These are phyloP conservation scores for Meandrina meandrites DNA, from an alignment of 92 coral and sea anemone genomes.

Conservation along the genomic window DNA sequence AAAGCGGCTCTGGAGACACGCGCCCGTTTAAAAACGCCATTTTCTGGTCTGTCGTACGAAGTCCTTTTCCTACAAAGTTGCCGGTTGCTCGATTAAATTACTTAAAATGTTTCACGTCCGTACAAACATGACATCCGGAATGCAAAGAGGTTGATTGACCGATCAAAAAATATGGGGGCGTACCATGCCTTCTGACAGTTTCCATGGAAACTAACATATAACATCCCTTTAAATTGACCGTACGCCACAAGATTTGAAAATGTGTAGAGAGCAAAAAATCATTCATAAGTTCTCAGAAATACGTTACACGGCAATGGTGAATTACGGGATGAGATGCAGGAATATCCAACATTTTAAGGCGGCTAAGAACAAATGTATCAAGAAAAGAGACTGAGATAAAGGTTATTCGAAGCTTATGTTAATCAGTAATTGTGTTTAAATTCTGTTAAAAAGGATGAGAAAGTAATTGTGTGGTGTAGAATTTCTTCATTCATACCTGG, in stretches of 20 bases:
- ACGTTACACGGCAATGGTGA: neutral
- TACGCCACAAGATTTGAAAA: neutral
- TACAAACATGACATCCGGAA: constrained; percentile 5
- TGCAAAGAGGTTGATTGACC: neutral
- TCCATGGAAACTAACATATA: neutral
- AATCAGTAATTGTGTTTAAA: neutral
- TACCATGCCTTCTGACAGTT: neutral
- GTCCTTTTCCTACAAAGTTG: neutral
- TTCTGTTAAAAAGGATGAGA: neutral
- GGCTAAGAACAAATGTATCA: neutral
- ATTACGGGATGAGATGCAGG: neutral
- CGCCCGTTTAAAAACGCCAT: constrained; percentile 26
- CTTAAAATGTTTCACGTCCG: neutral
- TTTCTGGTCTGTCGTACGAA: neutral
- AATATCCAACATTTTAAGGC: neutral
- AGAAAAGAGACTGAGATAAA: neutral
- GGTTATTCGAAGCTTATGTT: neutral
- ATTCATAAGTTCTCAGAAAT: neutral
- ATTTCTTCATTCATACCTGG: neutral
- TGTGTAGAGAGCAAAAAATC: neutral
- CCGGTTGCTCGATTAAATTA: neutral
- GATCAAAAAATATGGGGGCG: neutral
- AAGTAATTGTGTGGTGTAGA: neutral
- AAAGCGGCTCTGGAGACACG: constrained; percentile 5
- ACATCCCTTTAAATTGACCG: neutral